These are phyloP conservation scores for Pangasius macronema DNA, from an alignment of 2,797 vertebrate species.

Conservation along the genomic window DNA sequence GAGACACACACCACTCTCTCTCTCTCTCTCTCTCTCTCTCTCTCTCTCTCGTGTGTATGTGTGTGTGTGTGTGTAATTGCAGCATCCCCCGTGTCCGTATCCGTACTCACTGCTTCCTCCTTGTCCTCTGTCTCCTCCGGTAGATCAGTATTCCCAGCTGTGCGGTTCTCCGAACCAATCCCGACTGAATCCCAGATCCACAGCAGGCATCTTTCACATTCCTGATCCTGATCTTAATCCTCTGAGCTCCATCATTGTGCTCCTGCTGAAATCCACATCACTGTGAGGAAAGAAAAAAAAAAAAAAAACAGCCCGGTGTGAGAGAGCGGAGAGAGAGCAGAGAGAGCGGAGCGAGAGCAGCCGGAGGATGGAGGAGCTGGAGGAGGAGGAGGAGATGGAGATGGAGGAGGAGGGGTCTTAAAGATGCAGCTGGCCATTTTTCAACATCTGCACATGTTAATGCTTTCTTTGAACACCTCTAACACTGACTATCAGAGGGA, in stretches of 20 bases:
- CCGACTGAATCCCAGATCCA: slow-evolving; percentile 22
- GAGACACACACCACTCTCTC: not conserved
- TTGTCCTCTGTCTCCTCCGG: slow-evolving; percentile 32
- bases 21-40: not conserved
- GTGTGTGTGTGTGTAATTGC: slow-evolving; percentile 37
- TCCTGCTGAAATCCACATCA: slow-evolving; percentile 29
- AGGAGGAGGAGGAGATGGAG: not conserved
- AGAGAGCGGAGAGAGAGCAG: not conserved
- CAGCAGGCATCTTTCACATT: slow-evolving; percentile 24
- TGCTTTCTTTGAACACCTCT: not conserved
- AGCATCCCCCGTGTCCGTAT: slow-evolving; percentile 27
- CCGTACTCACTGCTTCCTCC: slow-evolving; percentile 34
- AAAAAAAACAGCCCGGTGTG: not conserved
- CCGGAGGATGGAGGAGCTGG: slow-evolving; percentile 9
- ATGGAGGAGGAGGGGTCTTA: slow-evolving; percentile 24
- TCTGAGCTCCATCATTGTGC: slow-evolving; percentile 7
- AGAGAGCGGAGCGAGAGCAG: not conserved
- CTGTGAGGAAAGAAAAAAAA: too few species aligned
- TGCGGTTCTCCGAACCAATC: slow-evolving; percentile 17
- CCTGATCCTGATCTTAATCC: slow-evolving; percentile 34
- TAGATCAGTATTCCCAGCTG: slow-evolving; percentile 37
- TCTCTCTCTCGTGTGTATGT: slow-evolving; percentile 4
- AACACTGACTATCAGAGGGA: not conserved
- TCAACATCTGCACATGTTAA: slow-evolving; percentile 13
- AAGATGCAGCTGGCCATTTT: slow-evolving; percentile 39